These are phyloP conservation scores for Phoxinus phoxinus DNA, from an alignment of 2,113 vertebrate genomes.

Conservation along the genomic window DNA sequence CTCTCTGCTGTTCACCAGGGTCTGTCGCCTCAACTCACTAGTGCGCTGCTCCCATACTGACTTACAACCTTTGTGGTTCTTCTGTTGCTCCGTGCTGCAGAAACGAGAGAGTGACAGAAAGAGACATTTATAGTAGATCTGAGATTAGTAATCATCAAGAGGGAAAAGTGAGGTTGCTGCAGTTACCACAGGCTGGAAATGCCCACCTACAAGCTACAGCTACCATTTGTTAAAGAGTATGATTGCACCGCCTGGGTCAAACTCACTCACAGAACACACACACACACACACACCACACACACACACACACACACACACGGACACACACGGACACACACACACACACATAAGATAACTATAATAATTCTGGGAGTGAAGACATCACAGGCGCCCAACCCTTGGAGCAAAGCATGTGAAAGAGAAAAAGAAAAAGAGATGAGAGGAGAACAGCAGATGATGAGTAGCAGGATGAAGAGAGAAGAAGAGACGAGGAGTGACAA, in stretches of 20 bases:
- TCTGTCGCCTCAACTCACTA: conserved; percentile 91
- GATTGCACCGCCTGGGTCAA: conserved; percentile 37
- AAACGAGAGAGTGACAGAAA: conserved; percentile 44
- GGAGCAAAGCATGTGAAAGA: conserved; percentile 54
- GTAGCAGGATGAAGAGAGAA: conserved; percentile 51
- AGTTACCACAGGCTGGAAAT: conserved; percentile 43
- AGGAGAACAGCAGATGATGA: conserved; percentile 45
- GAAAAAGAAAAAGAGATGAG: conserved; percentile 48
- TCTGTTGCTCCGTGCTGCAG: conserved; percentile 91
- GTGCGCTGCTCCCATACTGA: conserved; percentile 96
- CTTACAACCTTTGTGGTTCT: conserved; percentile 84
- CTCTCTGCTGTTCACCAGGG: conserved; percentile 88
- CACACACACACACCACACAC: conserved; percentile 53
- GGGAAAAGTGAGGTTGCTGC: conserved; percentile 23
- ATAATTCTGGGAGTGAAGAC: conserved; percentile 38
- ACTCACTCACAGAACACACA: conserved; percentile 43
- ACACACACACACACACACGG: conserved; percentile 47
- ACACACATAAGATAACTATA: conserved; percentile 6
- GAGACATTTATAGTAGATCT: conserved; percentile 24
- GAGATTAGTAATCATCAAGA: conserved; percentile 7
- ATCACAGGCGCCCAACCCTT: conserved; percentile 42
- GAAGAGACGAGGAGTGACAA: conserved; percentile 57
- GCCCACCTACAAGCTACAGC: conserved; percentile 38
- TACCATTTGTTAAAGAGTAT: conserved; percentile 27
- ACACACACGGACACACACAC: conserved; percentile 49